phyloP scores from a whole-genome alignment of 2,113 vertebrate genomes.

The Tichodroma muraria region DNA sequence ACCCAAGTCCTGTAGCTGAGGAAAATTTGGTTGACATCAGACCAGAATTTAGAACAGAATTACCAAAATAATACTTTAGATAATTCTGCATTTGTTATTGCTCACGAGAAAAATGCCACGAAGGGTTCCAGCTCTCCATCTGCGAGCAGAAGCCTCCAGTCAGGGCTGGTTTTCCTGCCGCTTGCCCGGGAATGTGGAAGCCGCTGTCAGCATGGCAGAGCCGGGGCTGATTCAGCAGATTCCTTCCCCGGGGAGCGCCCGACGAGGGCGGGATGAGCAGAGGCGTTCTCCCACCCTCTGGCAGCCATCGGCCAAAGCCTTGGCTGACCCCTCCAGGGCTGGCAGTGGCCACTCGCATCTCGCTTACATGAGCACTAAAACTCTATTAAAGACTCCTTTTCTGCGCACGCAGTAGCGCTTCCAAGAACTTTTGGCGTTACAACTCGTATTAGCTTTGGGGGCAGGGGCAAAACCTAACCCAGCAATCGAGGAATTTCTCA shows the following conservation, averaged over 20 bases:
- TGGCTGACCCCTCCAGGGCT: not conserved
- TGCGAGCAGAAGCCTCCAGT: not conserved
- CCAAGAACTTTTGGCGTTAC: not conserved
- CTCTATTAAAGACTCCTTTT: not conserved
- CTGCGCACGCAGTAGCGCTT: not conserved
- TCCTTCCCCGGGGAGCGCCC: not conserved
- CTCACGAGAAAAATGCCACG: not conserved
- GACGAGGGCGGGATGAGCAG: not conserved
- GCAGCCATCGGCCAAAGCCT: too few species aligned
- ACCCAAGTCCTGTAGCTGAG: not conserved
- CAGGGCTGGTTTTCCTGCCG: not conserved
- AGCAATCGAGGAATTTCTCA: not conserved
- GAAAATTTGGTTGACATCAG: not conserved
- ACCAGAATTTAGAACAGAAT: not conserved
- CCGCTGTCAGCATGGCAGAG: not conserved
- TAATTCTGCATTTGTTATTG: not conserved
- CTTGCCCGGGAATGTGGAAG: not conserved
- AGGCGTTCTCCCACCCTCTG: not conserved
- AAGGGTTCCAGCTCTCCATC: not conserved
- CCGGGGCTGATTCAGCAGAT: not conserved
- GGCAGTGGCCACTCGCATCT: not conserved
- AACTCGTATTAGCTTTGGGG: not conserved
- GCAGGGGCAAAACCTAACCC: not conserved
- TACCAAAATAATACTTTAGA: not conserved
- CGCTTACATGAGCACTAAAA: not conserved